Evolutionary conservation across 2,888 invertebrate species (phyloP).

Genomic region (Dione vanillae): DNA sequence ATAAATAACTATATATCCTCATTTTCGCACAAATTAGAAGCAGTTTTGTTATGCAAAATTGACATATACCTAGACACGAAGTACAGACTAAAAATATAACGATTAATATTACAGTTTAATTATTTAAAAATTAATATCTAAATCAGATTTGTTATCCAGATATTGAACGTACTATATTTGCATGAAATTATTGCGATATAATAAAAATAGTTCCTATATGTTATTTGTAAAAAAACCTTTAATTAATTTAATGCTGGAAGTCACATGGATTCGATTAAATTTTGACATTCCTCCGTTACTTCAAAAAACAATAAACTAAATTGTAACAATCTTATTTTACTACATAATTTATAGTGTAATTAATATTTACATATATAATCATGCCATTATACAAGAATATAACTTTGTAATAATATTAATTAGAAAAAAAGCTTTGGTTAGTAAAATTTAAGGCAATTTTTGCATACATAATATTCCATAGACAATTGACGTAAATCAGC

Average conservation of each 20-base stretch:
- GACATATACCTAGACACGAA: neutral
- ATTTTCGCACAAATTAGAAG: slow-evolving; percentile 54
- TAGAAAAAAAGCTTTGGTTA: neutral
- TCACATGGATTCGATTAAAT: slow-evolving; percentile 16
- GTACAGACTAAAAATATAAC: too few species aligned
- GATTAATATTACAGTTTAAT: neutral
- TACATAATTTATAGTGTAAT: neutral
- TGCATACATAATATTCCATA: slow-evolving; percentile 58
- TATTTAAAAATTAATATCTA: neutral
- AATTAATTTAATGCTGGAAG: neutral
- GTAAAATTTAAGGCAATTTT: slow-evolving; percentile 5
- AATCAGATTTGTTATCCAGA: neutral
- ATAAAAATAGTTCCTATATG: neutral
- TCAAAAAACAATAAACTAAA: slow-evolving; percentile 7
- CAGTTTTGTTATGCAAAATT: slow-evolving; percentile 6
- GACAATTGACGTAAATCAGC: slow-evolving; percentile 85
- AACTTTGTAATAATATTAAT: neutral
- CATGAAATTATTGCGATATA: too few species aligned
- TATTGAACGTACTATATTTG: neutral
- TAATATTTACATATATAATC: neutral
- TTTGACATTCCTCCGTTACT: slow-evolving; percentile 1
- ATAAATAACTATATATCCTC: slow-evolving; percentile 76
- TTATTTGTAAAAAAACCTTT: neutral
- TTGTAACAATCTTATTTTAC: neutral
- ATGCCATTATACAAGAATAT: neutral